Conservation (phyloP, 1,140 invertebrate genomes). For the Trialeurodes vaporariorum region DNA sequence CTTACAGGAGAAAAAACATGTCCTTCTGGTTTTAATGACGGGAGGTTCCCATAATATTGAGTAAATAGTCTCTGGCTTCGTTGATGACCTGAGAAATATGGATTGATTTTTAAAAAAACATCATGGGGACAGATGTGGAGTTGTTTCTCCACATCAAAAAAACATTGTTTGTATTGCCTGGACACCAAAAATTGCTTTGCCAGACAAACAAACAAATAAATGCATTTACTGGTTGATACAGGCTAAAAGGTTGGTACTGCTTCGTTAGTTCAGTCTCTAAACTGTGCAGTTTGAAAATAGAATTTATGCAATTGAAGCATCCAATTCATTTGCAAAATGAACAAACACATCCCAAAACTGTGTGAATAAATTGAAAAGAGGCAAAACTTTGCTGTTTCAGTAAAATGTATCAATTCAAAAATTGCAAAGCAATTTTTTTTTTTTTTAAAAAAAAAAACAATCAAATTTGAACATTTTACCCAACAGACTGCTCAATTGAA, state of each 20-base stretch:
- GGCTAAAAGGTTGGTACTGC: no score
- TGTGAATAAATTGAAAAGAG: not conserved
- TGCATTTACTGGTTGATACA: no score
- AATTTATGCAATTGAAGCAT: not conserved
- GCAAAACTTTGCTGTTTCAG: not conserved
- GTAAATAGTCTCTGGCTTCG: slow-evolving; percentile 60
- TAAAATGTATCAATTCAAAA: not conserved
- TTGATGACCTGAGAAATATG: slow-evolving; percentile 43
- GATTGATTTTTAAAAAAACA: slow-evolving; percentile 10
- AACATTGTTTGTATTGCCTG: slow-evolving; percentile 12
- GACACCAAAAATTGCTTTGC: no score
- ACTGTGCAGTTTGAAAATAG: slow-evolving; percentile 8
- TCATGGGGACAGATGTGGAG: no score
- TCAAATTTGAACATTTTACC: no score
- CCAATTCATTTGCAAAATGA: not conserved
- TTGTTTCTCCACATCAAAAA: no score
- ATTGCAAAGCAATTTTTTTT: no score
- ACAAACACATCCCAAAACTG: not conserved
- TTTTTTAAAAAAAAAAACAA: no score
- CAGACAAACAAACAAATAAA: no score
- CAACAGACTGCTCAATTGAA: no score
- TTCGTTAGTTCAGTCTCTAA: no score
- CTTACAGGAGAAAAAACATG: slow-evolving; percentile 65
- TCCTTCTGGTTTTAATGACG: slow-evolving; percentile 22
- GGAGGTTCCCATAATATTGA: slow-evolving; percentile 37